Conservation (phyloP, 30 jellyfish, hydroid and myxozoan species). For the Aurelia coerulea region DNA sequence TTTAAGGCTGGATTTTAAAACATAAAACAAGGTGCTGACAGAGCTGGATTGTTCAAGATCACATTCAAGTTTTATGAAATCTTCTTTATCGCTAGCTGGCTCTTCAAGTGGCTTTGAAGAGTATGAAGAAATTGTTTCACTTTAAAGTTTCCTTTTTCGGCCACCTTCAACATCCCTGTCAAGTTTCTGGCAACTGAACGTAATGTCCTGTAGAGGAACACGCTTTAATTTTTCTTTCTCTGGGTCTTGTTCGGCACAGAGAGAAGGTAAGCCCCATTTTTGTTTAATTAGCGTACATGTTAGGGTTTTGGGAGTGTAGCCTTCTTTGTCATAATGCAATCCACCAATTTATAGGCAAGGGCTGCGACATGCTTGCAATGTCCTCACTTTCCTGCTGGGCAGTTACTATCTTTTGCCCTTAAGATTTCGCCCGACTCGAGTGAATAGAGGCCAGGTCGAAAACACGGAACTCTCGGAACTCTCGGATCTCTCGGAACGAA, state of each 20-base stretch:
- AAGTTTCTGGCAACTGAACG: not conserved
- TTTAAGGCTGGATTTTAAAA: not conserved
- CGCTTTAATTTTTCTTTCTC: slow-evolving; percentile 4
- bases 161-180: not conserved
- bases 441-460: too few species aligned
- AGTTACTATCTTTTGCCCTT: slow-evolving; percentile 19
- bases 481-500: too few species aligned
- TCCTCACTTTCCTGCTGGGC: slow-evolving; percentile 24
- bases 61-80: not conserved
- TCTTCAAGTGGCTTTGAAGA: not conserved
- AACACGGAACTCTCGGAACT: too few species aligned
- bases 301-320: not conserved
- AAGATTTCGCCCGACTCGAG: not conserved
- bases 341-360: slow-evolving; percentile 18
- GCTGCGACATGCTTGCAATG: slow-evolving; percentile 31
- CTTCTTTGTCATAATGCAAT: not conserved
- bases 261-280: slow-evolving; percentile 35
- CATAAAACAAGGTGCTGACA: not conserved
- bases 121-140: not conserved
- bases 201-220: slow-evolving; percentile 9
- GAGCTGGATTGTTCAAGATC: slow-evolving; percentile 8
- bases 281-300: not conserved
- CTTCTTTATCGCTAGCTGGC: not conserved
- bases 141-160: not conserved
- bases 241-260: slow-evolving; percentile 27